Percentiles rank a stretch among this genome's conserved stretches.
phyloP scores from a whole-genome alignment of 2,113 vertebrate genomes.

The Pelusios castaneus region DNA sequence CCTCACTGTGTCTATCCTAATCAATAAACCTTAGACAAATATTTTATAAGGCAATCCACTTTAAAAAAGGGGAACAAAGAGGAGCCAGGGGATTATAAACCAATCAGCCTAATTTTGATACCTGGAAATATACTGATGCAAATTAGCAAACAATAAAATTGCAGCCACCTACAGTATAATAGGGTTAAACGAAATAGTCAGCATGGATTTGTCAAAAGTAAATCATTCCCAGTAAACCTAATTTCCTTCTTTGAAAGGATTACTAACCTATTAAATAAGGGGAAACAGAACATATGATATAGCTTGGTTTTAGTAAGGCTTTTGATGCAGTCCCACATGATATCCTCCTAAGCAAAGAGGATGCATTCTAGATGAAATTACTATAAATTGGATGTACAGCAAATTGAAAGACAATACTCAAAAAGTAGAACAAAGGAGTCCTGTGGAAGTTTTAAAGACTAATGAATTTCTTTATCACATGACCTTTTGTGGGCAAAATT shows the following conservation, averaged over 20 bases:
- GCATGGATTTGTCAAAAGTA: neutral
- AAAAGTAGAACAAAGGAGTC: neutral
- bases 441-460: too few species aligned
- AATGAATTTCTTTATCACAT: too few species aligned
- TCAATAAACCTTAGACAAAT: slow-evolving; percentile 1
- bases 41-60: neutral
- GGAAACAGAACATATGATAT: neutral
- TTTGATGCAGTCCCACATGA: neutral
- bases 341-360: neutral
- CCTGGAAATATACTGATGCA: neutral
- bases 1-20: neutral
- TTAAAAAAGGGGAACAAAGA: neutral
- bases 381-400: neutral
- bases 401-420: neutral
- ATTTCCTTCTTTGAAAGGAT: neutral
- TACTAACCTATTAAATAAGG: neutral
- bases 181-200: neutral
- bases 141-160: neutral
- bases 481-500: too few species aligned
- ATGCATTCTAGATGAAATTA: neutral
- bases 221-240: neutral
- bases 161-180: neutral
- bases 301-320: neutral
- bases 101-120: neutral
- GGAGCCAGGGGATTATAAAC: neutral